Percentiles rank a stretch among this genome's conserved stretches.
These are phyloP conservation scores for Talpa occidentalis DNA, from an alignment of 2,113 vertebrate species.

Conservation along the genomic window DNA sequence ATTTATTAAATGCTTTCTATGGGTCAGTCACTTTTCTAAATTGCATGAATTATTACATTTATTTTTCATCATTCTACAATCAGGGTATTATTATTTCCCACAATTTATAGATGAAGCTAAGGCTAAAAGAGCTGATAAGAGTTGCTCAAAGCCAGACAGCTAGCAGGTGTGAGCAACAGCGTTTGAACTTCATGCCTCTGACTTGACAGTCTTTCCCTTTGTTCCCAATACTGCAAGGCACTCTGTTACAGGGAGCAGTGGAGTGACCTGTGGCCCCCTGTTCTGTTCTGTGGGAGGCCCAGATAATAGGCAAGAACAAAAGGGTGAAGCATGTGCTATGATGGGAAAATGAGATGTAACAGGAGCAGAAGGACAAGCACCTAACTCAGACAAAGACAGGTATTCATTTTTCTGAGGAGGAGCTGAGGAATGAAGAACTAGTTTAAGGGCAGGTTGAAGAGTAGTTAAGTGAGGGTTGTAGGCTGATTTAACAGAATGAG, in stretches of 20 bases:
- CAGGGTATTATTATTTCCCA: conserved; percentile 38
- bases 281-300: background rate
- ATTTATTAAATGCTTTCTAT: conserved; percentile 31
- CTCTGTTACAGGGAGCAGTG: background rate
- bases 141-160: background rate
- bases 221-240: background rate
- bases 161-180: background rate
- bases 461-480: background rate
- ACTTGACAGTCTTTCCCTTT: background rate
- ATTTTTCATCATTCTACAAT: conserved; percentile 41
- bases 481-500: conserved; percentile 10
- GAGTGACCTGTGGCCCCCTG: background rate
- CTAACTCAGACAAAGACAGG: background rate
- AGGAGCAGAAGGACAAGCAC: rapidly evolving
- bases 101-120: background rate
- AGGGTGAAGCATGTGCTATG: background rate
- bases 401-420: background rate
- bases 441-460: background rate
- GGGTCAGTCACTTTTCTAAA: background rate
- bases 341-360: background rate
- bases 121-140: background rate
- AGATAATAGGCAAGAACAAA: background rate
- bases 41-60: conserved; percentile 30
- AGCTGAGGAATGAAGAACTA: background rate
- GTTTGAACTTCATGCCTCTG: background rate